phyloP scores from a whole-genome alignment of 2,888 invertebrate genomes.

The Hipparchia semele region DNA sequence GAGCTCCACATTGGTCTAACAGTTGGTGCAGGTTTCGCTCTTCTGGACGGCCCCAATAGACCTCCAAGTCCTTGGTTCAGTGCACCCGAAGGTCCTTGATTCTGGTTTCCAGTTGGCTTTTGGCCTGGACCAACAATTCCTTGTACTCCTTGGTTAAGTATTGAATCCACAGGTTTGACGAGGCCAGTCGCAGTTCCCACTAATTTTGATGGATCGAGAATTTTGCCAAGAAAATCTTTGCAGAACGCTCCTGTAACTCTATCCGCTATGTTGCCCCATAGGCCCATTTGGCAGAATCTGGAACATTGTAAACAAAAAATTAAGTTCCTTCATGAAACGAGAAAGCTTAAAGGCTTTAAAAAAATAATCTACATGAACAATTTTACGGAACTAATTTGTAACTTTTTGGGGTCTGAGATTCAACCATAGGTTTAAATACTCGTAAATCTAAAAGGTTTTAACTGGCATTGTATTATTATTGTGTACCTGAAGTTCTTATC shows the following conservation, averaged over 20 bases:
- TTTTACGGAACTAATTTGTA: too few relatives aligned
- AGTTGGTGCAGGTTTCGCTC: constrained; percentile 21
- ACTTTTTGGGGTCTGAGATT: too few relatives aligned
- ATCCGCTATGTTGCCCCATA: constrained; percentile 86
- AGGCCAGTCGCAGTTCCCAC: constrained; percentile 15
- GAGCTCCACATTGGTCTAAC: constrained; percentile 29
- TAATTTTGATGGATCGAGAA: constrained; percentile 57
- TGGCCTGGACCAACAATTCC: background rate
- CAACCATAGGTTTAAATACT: too few relatives aligned
- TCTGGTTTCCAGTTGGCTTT: background rate
- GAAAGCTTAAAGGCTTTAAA: too few relatives aligned
- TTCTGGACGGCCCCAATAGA: constrained; percentile 20
- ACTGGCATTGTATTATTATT: background rate
- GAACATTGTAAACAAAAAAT: constrained; percentile 38
- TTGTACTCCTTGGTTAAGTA: constrained; percentile 6
- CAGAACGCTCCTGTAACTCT: constrained; percentile 82
- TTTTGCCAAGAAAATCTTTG: constrained; percentile 62
- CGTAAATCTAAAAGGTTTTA: too few relatives aligned
- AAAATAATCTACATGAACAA: too few relatives aligned
- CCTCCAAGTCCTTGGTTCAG: constrained; percentile 26
- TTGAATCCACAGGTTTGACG: constrained; percentile 11
- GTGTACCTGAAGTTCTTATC: constrained; percentile 71
- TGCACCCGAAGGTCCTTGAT: constrained; percentile 3
- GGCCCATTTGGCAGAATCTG: constrained; percentile 86
- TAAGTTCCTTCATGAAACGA: too few relatives aligned